These are phyloP conservation scores for Cryptoprocta ferox DNA, from an alignment of 2,797 vertebrate genomes.

Conservation along the genomic window DNA sequence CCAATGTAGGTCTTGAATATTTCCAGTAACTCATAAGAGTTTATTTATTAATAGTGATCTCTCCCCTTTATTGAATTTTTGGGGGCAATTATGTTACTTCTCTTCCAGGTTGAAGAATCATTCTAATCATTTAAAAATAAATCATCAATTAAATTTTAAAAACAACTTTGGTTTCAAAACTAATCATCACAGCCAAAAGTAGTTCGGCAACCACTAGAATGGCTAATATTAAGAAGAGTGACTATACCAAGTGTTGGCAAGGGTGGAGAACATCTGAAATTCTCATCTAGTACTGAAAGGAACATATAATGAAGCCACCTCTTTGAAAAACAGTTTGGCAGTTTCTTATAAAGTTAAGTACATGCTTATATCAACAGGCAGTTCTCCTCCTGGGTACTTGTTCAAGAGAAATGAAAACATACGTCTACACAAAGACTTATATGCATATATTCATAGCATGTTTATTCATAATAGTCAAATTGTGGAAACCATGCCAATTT, in stretches of 20 bases:
- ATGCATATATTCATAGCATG: background rate
- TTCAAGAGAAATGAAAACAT: background rate
- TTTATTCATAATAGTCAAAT: background rate
- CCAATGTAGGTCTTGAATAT: background rate
- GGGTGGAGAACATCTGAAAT: background rate
- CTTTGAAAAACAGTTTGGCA: background rate
- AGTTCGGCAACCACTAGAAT: background rate
- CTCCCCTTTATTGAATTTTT: background rate
- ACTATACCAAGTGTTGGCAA: background rate
- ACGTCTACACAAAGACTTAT: background rate
- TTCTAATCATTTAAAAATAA: background rate
- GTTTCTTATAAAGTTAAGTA: background rate
- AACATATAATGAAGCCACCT: background rate
- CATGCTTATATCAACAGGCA: background rate
- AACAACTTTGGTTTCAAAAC: conserved; percentile 6
- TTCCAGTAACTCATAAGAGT: background rate
- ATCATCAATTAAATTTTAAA: background rate
- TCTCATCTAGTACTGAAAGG: background rate
- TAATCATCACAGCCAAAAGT: background rate
- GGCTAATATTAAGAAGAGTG: background rate
- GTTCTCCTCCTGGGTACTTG: background rate
- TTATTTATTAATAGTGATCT: background rate
- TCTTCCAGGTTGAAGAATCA: background rate
- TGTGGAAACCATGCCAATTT: background rate
- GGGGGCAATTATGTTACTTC: background rate